A percentile compares a stretch with the other conserved stretches of the same genome.
phyloP scores from a whole-genome alignment of 2,888 invertebrate genomes.

The Bellardia pandia region DNA sequence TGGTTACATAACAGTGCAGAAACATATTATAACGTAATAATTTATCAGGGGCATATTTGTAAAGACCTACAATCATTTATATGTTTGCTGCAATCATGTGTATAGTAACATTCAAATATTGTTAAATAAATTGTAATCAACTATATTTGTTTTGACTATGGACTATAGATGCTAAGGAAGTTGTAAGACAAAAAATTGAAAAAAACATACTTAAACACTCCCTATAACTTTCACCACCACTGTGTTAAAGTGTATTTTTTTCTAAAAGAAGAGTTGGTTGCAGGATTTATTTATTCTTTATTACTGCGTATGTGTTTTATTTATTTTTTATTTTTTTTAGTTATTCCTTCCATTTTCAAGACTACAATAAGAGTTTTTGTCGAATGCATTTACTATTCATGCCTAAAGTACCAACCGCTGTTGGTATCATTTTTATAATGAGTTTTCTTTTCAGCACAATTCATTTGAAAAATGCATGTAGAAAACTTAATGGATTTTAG shows the following conservation, averaged over 20 bases:
- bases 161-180: no score
- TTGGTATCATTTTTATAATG: conserved; percentile 71
- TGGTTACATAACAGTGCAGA: no score
- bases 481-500: conserved; percentile 66
- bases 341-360: conserved; percentile 42
- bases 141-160: no score
- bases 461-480: conserved; percentile 65
- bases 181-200: no score
- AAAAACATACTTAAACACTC: background rate
- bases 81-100: no score
- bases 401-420: conserved; percentile 69
- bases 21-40: no score
- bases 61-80: no score
- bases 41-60: no score
- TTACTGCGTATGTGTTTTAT: conserved; percentile 47
- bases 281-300: conserved; percentile 43
- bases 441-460: conserved; percentile 72
- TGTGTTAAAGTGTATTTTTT: conserved; percentile 31
- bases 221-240: conserved; percentile 2
- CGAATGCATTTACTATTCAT: conserved; percentile 69
- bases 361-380: conserved; percentile 51
- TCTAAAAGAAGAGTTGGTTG: conserved; percentile 52
- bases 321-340: conserved; percentile 5
- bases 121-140: no score
- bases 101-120: no score